phyloP scores from a whole-genome alignment of 2,888 invertebrate species.

The Ryuthela nishihirai region DNA sequence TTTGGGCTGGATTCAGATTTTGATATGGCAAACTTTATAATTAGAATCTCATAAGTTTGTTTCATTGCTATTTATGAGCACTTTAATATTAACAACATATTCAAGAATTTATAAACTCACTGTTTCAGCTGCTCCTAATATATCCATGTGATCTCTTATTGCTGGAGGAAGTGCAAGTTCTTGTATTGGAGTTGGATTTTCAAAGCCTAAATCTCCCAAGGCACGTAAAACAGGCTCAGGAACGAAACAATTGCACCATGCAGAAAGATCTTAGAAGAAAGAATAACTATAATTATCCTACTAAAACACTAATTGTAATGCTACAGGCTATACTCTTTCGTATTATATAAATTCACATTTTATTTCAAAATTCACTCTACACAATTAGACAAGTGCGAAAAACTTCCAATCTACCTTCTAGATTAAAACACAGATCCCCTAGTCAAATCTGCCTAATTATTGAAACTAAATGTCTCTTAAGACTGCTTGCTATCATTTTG shows the following conservation, averaged over 20 bases:
- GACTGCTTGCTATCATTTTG: no score
- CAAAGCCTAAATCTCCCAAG: constrained; percentile 70
- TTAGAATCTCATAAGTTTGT: not conserved
- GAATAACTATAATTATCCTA: not conserved
- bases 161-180: constrained; percentile 58
- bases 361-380: no score
- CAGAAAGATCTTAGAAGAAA: constrained; percentile 41
- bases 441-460: no score
- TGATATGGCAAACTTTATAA: constrained; percentile 2
- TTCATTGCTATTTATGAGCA: not conserved
- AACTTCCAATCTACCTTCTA: no score
- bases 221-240: constrained; percentile 67
- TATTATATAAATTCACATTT: no score
- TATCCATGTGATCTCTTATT: constrained; percentile 80
- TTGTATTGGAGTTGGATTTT: constrained; percentile 85
- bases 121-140: constrained; percentile 97
- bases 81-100: not conserved
- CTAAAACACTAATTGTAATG: not conserved
- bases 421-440: no score
- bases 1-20: no score
- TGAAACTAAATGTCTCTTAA: no score
- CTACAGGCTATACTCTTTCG: no score
- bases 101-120: no score
- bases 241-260: constrained; percentile 57
- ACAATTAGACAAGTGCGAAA: no score